phyloP scores from a whole-genome alignment of 1,140 invertebrate species.

The Neomicropteryx cornuta region DNA sequence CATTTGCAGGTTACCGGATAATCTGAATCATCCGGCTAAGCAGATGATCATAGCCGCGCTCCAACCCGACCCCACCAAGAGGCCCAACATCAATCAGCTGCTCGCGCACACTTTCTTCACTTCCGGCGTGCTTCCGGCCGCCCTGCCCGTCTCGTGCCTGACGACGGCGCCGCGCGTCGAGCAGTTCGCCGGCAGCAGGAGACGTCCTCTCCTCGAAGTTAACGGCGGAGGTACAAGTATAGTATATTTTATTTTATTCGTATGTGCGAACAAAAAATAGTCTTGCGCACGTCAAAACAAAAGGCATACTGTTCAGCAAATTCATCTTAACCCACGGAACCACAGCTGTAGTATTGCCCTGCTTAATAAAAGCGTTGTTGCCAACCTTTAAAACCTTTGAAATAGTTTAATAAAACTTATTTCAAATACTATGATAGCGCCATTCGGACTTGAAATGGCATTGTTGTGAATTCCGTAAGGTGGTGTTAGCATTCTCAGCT shows the following conservation, averaged over 20 bases:
- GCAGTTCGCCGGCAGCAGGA: slow-evolving; percentile 47
- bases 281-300: slow-evolving; percentile 2
- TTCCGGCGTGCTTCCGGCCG: slow-evolving; percentile 65
- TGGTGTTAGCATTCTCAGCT: too few relatives aligned
- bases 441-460: too few relatives aligned
- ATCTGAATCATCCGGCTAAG: slow-evolving; percentile 58
- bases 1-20: slow-evolving; percentile 57
- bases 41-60: slow-evolving; percentile 77
- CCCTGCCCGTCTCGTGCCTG: slow-evolving; percentile 79
- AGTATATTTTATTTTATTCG: too few relatives aligned
- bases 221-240: slow-evolving; percentile 40
- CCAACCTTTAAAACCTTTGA: too few relatives aligned
- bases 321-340: too few relatives aligned
- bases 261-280: slow-evolving; percentile 3
- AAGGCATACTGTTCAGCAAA: too few relatives aligned
- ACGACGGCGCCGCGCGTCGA: slow-evolving; percentile 85
- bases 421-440: too few relatives aligned
- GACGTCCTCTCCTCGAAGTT: slow-evolving; percentile 58
- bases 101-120: slow-evolving; percentile 59
- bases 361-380: too few relatives aligned
- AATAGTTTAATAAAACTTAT: too few relatives aligned
- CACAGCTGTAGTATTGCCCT: too few relatives aligned
- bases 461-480: too few relatives aligned
- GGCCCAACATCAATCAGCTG: slow-evolving; percentile 69
- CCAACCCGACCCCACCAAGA: slow-evolving; percentile 66